These are phyloP conservation scores for Elephas maximus DNA, from an alignment of 2,113 vertebrate genomes.

Conservation along the genomic window DNA sequence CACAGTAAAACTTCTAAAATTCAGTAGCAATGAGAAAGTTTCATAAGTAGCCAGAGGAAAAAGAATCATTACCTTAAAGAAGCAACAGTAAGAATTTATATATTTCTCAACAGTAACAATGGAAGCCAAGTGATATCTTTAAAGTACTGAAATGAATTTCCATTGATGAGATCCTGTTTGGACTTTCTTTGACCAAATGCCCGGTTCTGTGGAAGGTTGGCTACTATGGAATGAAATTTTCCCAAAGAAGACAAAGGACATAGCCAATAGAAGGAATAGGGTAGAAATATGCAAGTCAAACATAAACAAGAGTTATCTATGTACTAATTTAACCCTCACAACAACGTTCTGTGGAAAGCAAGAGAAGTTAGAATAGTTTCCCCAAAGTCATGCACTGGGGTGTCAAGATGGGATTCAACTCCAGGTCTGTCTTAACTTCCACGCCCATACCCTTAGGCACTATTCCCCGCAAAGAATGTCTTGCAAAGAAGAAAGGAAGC, in stretches of 20 bases:
- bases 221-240: background rate
- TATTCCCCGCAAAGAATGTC: background rate
- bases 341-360: background rate
- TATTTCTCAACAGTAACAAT: conserved; percentile 19
- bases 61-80: conserved; percentile 18
- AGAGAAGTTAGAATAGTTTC: background rate
- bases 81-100: background rate
- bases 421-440: background rate
- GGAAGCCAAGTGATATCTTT: background rate
- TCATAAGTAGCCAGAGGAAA: conserved; percentile 6
- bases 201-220: background rate
- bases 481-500: background rate
- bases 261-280: background rate
- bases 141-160: background rate
- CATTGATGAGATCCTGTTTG: background rate
- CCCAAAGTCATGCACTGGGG: background rate
- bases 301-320: background rate
- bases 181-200: conserved; percentile 33
- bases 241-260: background rate
- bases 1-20: conserved; percentile 32
- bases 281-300: background rate
- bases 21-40: background rate
- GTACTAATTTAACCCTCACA: background rate
- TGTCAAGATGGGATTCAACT: background rate
- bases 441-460: background rate